Conservation (phyloP, 2,797 vertebrate species). For the Lagorchestes hirsutus region DNA sequence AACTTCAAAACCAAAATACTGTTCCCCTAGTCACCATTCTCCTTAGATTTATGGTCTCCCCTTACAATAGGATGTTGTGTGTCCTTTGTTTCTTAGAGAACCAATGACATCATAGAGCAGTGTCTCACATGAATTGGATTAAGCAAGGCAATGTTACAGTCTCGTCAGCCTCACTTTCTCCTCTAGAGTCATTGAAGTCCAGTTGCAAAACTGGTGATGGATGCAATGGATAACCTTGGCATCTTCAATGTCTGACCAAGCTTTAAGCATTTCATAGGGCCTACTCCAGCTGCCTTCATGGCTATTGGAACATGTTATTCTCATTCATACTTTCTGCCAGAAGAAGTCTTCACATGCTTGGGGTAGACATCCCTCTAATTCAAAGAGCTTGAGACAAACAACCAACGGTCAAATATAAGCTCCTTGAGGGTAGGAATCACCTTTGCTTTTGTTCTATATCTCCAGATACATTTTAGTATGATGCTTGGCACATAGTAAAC, state of each 20-base stretch:
- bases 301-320: not conserved
- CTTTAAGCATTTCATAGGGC: not conserved
- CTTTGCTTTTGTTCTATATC: not conserved
- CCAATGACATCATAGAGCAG: not conserved
- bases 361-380: not conserved
- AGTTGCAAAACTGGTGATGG: not conserved
- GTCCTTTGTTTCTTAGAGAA: not conserved
- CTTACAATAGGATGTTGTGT: not conserved
- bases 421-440: not conserved
- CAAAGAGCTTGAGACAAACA: not conserved
- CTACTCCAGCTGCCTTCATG: not conserved
- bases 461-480: not conserved
- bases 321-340: not conserved
- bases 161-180: not conserved
- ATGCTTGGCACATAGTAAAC: not conserved
- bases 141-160: not conserved
- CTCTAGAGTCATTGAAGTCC: not conserved
- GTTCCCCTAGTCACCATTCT: accelerated
- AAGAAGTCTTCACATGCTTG: not conserved
- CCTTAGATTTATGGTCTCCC: not conserved
- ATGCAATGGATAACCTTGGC: not conserved
- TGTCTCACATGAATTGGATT: not conserved
- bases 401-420: not conserved
- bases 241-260: not conserved
- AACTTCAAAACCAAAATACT: not conserved